Conservation (phyloP, 2,113 vertebrate species). For the Gambusia holbrooki region DNA sequence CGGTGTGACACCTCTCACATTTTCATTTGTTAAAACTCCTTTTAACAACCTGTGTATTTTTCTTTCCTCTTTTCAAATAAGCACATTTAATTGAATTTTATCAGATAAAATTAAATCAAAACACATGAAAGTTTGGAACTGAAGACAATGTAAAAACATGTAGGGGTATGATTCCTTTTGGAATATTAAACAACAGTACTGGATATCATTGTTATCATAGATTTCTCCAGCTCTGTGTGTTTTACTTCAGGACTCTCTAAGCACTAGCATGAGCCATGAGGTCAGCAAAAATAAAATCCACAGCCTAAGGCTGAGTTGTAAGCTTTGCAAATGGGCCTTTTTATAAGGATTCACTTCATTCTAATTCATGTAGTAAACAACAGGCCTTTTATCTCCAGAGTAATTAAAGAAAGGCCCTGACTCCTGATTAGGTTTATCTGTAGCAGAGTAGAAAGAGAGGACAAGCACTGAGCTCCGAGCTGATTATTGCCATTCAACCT, state of each 20-base stretch:
- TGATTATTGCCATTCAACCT: conserved; percentile 50
- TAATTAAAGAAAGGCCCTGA: conserved; percentile 55
- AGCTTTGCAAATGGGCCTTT: conserved; percentile 30
- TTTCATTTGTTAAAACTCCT: too few relatives aligned
- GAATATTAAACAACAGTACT: too few relatives aligned
- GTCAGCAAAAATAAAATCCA: conserved; percentile 12
- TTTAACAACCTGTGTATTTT: too few relatives aligned
- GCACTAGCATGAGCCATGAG: not conserved
- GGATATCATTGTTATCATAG: too few relatives aligned
- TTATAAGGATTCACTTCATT: conserved; percentile 55
- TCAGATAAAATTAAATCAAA: too few relatives aligned
- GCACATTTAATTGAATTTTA: too few relatives aligned
- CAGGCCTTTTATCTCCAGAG: conserved; percentile 15
- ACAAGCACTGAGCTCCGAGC: conserved; percentile 39
- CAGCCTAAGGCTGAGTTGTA: conserved; percentile 18
- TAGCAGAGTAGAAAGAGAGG: conserved; percentile 52
- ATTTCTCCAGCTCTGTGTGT: too few relatives aligned
- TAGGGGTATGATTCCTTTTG: too few relatives aligned
- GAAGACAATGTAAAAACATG: too few relatives aligned
- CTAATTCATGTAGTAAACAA: conserved; percentile 61
- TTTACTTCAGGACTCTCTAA: not conserved
- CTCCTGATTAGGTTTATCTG: conserved; percentile 58
- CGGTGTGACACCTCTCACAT: too few relatives aligned
- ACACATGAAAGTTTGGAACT: too few relatives aligned
- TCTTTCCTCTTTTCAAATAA: too few relatives aligned